Conservation (phyloP, 2,888 invertebrate species). For the Euproctis similis region DNA sequence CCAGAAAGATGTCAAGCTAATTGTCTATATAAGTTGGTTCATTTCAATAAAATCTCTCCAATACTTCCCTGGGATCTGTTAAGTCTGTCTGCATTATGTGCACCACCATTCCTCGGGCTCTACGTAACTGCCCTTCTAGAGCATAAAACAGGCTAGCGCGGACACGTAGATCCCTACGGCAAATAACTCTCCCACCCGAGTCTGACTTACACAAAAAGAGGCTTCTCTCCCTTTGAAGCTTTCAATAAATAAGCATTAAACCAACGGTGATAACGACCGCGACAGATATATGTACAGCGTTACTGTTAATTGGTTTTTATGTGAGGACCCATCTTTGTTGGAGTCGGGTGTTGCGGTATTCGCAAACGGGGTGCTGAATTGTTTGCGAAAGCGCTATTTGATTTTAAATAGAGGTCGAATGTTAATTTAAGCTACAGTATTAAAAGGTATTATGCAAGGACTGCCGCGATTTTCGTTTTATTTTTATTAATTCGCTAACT, state of each 20-base stretch:
- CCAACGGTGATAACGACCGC: slow-evolving; percentile 46
- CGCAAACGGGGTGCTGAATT: too few relatives aligned
- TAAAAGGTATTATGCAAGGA: too few relatives aligned
- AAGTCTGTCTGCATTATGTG: slow-evolving; percentile 16
- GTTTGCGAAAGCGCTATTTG: too few relatives aligned
- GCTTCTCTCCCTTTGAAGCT: slow-evolving; percentile 21
- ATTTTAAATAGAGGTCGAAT: too few relatives aligned
- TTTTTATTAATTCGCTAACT: too few relatives aligned
- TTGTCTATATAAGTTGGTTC: too few relatives aligned
- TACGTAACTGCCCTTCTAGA: slow-evolving; percentile 16
- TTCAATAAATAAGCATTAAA: slow-evolving; percentile 74
- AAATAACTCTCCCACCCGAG: slow-evolving; percentile 44
- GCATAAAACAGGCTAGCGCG: slow-evolving; percentile 47
- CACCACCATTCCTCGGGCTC: slow-evolving; percentile 25
- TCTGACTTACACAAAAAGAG: slow-evolving; percentile 8
- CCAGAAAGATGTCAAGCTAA: too few relatives aligned
- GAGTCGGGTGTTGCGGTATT: too few relatives aligned
- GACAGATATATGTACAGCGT: slow-evolving; percentile 17
- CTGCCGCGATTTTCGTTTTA: too few relatives aligned
- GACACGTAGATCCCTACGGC: slow-evolving; percentile 58
- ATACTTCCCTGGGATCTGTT: too few relatives aligned
- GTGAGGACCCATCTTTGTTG: slow-evolving; percentile 1
- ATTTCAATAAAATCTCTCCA: too few relatives aligned
- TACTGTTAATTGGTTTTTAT: slow-evolving; percentile 20
- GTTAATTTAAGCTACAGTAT: too few relatives aligned